These are phyloP conservation scores for Hozukius guyotensis DNA, from an alignment of 2,797 vertebrate species.

Conservation along the genomic window DNA sequence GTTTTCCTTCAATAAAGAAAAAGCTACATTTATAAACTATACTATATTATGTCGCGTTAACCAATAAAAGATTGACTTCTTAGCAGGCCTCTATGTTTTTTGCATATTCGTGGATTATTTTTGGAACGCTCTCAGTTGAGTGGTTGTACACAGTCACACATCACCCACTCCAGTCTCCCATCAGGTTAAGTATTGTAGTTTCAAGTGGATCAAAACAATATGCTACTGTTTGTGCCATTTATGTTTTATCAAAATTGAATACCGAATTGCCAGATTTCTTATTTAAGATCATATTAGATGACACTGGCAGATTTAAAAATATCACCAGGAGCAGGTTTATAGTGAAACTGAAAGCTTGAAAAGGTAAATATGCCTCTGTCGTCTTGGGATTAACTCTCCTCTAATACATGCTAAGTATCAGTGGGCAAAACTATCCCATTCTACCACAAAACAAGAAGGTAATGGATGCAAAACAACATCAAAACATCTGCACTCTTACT, in stretches of 20 bases:
- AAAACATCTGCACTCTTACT: neutral
- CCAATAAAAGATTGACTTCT: neutral
- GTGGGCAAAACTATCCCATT: neutral
- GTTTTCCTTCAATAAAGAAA: neutral
- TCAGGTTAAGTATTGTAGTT: neutral
- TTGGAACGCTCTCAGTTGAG: neutral
- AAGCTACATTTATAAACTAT: neutral
- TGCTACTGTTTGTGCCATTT: neutral
- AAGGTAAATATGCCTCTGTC: neutral
- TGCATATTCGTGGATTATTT: neutral
- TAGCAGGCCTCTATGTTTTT: neutral
- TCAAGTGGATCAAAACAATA: neutral
- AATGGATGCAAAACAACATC: neutral
- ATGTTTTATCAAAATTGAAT: neutral
- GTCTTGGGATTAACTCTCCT: neutral
- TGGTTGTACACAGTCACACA: neutral
- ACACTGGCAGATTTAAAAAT: neutral
- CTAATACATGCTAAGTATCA: neutral
- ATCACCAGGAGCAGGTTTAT: neutral
- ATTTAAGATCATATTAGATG: neutral
- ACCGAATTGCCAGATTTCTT: neutral
- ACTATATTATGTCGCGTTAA: neutral
- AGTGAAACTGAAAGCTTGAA: neutral
- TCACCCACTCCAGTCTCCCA: neutral
- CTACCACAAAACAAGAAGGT: neutral